phyloP scores from a whole-genome alignment of 2,888 invertebrate genomes.

The Toxonevra muliebris region DNA sequence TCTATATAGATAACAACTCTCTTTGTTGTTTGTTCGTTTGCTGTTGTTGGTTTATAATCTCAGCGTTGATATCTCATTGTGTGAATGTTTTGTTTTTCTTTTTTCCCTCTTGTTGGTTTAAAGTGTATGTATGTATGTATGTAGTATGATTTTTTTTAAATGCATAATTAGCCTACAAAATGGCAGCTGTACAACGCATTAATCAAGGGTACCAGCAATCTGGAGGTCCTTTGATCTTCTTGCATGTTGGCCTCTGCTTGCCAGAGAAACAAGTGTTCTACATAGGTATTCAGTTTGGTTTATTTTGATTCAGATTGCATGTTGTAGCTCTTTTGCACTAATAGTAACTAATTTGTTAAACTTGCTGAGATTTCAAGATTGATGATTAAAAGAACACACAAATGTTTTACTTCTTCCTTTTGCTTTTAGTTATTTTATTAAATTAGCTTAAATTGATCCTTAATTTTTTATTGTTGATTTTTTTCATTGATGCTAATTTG shows the following conservation, averaged over 20 bases:
- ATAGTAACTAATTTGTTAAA: slow-evolving; percentile 40
- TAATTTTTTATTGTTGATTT: slow-evolving; percentile 4
- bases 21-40: not conserved
- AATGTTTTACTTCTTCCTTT: slow-evolving; percentile 43
- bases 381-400: slow-evolving; percentile 54
- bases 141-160: slow-evolving; percentile 39
- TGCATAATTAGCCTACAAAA: slow-evolving; percentile 48
- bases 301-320: not conserved
- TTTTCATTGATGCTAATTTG: slow-evolving; percentile 42
- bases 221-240: not conserved
- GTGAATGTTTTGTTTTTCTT: slow-evolving; percentile 20
- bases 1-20: slow-evolving; percentile 22
- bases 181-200: slow-evolving; percentile 44
- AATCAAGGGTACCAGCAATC: slow-evolving; percentile 31
- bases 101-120: slow-evolving; percentile 6
- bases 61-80: slow-evolving; percentile 28
- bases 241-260: not conserved
- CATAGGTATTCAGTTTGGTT: not conserved
- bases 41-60: slow-evolving; percentile 11
- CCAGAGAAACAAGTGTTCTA: slow-evolving; percentile 19
- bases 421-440: slow-evolving; percentile 37
- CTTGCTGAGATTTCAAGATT: slow-evolving; percentile 49
- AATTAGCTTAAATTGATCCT: slow-evolving; percentile 20
- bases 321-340: not conserved
- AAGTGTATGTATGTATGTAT: slow-evolving; percentile 4